Conservation (phyloP, 2,888 invertebrate species). For the Cyrtodaria siliqua region DNA sequence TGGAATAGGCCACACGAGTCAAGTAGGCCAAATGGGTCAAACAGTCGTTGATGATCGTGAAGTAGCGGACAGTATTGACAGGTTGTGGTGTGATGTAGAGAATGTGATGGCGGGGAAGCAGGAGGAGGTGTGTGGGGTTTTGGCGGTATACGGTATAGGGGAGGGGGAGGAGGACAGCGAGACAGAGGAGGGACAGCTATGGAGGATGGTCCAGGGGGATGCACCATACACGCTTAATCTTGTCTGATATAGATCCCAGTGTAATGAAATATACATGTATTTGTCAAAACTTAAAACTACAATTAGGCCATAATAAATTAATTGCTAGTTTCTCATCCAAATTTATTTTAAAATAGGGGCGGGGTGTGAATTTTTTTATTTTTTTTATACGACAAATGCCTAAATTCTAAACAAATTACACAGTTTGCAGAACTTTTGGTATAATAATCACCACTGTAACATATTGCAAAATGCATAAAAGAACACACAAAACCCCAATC, state of each 20-base stretch:
- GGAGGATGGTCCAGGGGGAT: slow-evolving; percentile 77
- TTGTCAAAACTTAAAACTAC: too few species aligned
- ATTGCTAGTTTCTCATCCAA: too few species aligned
- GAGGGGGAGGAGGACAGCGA: slow-evolving; percentile 75
- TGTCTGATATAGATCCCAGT: slow-evolving; percentile 43
- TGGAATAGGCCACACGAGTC: slow-evolving; percentile 1
- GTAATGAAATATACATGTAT: too few species aligned
- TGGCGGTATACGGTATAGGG: slow-evolving; percentile 77
- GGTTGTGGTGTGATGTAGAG: slow-evolving; percentile 75
- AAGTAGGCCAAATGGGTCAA: slow-evolving; percentile 6
- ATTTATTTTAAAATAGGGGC: too few species aligned
- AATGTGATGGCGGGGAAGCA: slow-evolving; percentile 69
- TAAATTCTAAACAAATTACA: too few species aligned
- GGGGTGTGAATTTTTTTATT: too few species aligned
- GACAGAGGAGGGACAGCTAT: slow-evolving; percentile 78
- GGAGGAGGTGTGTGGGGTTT: slow-evolving; percentile 61
- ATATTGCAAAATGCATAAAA: too few species aligned
- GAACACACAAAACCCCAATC: too few species aligned
- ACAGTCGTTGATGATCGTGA: slow-evolving; percentile 34
- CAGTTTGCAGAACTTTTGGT: too few species aligned
- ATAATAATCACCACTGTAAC: too few species aligned
- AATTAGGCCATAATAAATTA: too few species aligned
- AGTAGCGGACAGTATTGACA: slow-evolving; percentile 51
- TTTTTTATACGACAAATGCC: too few species aligned
- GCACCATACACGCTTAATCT: slow-evolving; percentile 76